phyloP scores from a whole-genome alignment of 2,888 invertebrate species.

The Lottia scabra region DNA sequence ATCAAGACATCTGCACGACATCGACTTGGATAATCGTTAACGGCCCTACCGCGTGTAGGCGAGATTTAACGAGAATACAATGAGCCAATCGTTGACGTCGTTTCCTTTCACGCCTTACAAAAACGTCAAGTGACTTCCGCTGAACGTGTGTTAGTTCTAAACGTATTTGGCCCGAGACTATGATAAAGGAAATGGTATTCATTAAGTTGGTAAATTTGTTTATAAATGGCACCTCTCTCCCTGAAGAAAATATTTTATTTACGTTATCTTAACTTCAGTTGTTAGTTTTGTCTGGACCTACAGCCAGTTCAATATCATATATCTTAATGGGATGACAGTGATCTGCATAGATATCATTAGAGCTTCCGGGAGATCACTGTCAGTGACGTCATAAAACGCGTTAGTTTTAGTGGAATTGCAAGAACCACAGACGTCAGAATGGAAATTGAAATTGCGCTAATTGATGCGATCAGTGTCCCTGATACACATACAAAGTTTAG shows the following conservation, averaged over 20 bases:
- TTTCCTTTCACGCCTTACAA: constrained; percentile 13
- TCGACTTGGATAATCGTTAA: constrained; percentile 4
- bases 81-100: constrained; percentile 10
- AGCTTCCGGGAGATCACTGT: too few species aligned
- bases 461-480: too few species aligned
- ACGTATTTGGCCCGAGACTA: background rate
- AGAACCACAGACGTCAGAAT: too few species aligned
- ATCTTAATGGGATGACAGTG: too few species aligned
- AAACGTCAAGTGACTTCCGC: background rate
- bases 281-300: background rate
- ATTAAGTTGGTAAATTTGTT: background rate
- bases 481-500: too few species aligned
- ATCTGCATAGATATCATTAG: too few species aligned
- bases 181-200: background rate
- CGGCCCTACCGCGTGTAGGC: constrained; percentile 13
- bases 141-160: background rate
- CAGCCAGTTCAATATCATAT: too few species aligned
- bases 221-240: background rate
- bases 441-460: too few species aligned
- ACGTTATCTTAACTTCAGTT: background rate
- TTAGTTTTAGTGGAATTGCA: too few species aligned
- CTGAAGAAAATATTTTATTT: background rate
- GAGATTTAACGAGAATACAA: constrained; percentile 15
- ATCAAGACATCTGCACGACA: constrained; percentile 14
- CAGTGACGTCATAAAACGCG: too few species aligned